Conservation (phyloP, 2,113 vertebrate genomes). For the Callaeas wilsoni region DNA sequence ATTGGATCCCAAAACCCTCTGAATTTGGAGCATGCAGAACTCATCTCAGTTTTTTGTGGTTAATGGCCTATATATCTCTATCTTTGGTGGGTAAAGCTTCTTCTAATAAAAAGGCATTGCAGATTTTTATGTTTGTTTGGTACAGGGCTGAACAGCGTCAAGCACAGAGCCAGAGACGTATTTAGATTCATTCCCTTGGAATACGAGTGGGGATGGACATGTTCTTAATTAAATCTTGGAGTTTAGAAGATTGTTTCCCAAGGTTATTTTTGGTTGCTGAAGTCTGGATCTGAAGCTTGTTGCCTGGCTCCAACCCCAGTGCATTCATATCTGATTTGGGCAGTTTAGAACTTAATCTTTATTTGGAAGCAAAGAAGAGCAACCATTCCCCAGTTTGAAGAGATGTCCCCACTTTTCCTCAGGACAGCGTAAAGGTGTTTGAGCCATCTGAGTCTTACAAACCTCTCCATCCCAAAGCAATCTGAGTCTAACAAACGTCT, state of each 20-base stretch:
- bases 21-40: not conserved
- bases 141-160: not conserved
- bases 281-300: not conserved
- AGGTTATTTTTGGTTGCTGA: slow-evolving; percentile 58
- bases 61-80: not conserved
- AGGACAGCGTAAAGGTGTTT: not conserved
- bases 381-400: not conserved
- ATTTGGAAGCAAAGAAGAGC: not conserved
- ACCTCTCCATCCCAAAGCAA: fast-evolving
- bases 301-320: not conserved
- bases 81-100: not conserved
- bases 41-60: not conserved
- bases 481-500: not conserved
- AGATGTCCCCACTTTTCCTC: not conserved
- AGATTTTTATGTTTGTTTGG: not conserved
- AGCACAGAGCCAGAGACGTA: not conserved
- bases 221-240: slow-evolving; percentile 51
- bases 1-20: not conserved
- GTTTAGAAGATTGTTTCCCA: slow-evolving; percentile 47
- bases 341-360: not conserved
- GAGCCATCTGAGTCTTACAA: not conserved
- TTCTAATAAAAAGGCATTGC: not conserved
- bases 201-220: not conserved
- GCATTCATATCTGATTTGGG: not conserved
- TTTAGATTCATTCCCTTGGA: not conserved